Conservation (phyloP, 2,888 invertebrate species). For the Antheraea assamensis region DNA sequence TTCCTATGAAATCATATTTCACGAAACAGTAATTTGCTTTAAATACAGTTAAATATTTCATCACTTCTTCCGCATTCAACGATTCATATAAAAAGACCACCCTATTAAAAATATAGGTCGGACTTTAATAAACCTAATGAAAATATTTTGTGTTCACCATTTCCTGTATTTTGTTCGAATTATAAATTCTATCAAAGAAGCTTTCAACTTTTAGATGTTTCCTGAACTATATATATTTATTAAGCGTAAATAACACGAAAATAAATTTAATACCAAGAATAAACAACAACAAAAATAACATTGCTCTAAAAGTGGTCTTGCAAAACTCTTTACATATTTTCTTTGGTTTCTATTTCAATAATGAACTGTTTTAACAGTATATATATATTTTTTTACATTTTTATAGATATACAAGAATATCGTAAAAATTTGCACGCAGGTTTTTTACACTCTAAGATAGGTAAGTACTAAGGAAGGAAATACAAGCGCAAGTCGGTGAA, state of each 20-base stretch:
- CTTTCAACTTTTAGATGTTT: neutral
- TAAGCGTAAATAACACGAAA: neutral
- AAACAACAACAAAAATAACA: neutral
- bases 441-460: too few species aligned
- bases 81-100: constrained; percentile 6
- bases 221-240: constrained; percentile 4
- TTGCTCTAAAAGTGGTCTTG: neutral
- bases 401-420: too few species aligned
- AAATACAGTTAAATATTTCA: neutral
- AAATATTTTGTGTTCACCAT: constrained; percentile 8
- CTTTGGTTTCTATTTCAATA: neutral
- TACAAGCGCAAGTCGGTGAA: too few species aligned
- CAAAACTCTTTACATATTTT: neutral
- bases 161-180: constrained; percentile 5
- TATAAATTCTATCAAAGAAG: constrained; percentile 1
- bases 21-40: neutral
- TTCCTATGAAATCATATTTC: neutral
- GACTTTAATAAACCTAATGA: constrained; percentile 10
- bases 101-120: constrained; percentile 12
- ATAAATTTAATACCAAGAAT: neutral
- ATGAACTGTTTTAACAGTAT: neutral
- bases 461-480: too few species aligned
- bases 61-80: constrained; percentile 5
- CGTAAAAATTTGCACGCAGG: too few species aligned
- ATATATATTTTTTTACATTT: too few species aligned